Conservation (phyloP, 2,113 vertebrate genomes). For the Illadopsis cleaveri region DNA sequence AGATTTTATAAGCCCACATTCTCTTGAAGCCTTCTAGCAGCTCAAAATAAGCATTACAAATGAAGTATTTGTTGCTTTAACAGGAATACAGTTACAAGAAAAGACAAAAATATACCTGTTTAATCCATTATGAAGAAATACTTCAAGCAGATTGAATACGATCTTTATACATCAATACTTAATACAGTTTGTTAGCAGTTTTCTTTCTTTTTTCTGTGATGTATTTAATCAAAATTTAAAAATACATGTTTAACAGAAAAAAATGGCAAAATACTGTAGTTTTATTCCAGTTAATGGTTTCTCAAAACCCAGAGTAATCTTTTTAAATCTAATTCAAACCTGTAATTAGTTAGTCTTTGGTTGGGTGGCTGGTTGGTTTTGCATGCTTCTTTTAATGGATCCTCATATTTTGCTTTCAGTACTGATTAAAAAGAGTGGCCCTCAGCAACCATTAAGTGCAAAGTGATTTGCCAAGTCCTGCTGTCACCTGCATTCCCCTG, state of each 20-base stretch:
- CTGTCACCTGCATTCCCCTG: slow-evolving; percentile 97
- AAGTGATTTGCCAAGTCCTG: slow-evolving; percentile 81
- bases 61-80: slow-evolving; percentile 74
- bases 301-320: slow-evolving; percentile 74
- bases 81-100: slow-evolving; percentile 77
- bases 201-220: slow-evolving; percentile 74
- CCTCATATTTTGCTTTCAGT: slow-evolving; percentile 74
- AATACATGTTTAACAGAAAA: slow-evolving; percentile 78
- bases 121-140: slow-evolving; percentile 82
- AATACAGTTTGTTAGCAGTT: slow-evolving; percentile 77
- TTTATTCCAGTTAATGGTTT: slow-evolving; percentile 73
- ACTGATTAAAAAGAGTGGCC: slow-evolving; percentile 64
- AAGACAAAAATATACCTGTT: slow-evolving; percentile 81
- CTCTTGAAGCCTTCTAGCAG: slow-evolving; percentile 68
- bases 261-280: slow-evolving; percentile 78
- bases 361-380: neutral
- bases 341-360: slow-evolving; percentile 72
- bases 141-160: slow-evolving; percentile 76
- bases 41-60: slow-evolving; percentile 80
- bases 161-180: slow-evolving; percentile 78
- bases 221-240: slow-evolving; percentile 80
- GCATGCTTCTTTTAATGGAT: slow-evolving; percentile 46
- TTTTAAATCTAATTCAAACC: slow-evolving; percentile 75
- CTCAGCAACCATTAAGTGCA: slow-evolving; percentile 89
- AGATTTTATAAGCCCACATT: slow-evolving; percentile 72